Evolutionary conservation across 2,888 invertebrate genomes (phyloP), one percentile per base, ranked within the genome.

Genomic region (Apodemia mormo): DNA sequence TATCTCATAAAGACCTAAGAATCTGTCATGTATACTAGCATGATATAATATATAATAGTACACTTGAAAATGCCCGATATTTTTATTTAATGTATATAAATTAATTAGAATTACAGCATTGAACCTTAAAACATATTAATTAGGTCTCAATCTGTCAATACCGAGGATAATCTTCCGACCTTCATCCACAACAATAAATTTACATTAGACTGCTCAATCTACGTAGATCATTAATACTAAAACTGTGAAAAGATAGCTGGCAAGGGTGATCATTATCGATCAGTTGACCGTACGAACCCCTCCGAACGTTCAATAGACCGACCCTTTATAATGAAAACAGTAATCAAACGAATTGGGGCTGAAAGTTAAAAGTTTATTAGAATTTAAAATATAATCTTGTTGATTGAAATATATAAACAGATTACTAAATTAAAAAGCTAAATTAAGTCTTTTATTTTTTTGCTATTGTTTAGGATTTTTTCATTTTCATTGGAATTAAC

Each of bases 251-350:
- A 83, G 79, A 78, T 79, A 76, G 75, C 76, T 76, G 76, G 82
- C 79, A 73, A 78, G 80, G 84, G 80, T 70, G 80, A 82, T 85
- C 76, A 80, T 79, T 86, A 90, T 90, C 85, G 86, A 88, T 85
- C 85, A 84, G 82, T 85, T 87, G 90, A 86, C 89, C 89, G 84
- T 80, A 74, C 78, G 76, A 76, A 78, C 75, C 82, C 81, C 82
- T 81, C 76, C 76, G 72, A 74, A 74, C 75, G 29, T 76, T 80
- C 81, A 83, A 85, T 78, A 80, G 81, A 73, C 79, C 79, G 70
- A 71, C 80, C 89, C 83, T 85, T 85, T 85, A 86, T 88, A 89
- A 89, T 90, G 89, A 89, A 88, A 90, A 89, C 86, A 85, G 89
- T 90, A 88, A 91, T 92, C 88, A 90, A 90, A 88, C 82, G 85